Percentiles rank a stretch among this genome's conserved stretches.
These are phyloP conservation scores for Aphidius ervi DNA, from an alignment of 1,140 invertebrate genomes.

Conservation along the genomic window DNA sequence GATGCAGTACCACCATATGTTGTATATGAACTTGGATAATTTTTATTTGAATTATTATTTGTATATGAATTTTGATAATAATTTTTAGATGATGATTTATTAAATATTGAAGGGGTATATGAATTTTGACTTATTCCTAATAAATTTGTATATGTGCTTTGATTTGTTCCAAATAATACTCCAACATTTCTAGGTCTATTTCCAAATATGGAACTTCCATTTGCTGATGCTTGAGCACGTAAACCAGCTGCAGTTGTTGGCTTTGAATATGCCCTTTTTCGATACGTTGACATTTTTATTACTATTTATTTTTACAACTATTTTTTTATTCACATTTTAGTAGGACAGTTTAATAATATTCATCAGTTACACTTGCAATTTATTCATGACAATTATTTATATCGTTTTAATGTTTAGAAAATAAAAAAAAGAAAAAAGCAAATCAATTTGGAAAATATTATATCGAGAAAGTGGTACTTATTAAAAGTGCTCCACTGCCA, in stretches of 20 bases:
- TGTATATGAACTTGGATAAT: constrained; percentile 48
- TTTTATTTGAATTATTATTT: constrained; percentile 46
- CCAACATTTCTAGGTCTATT: constrained; percentile 51
- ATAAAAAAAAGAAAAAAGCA: neutral
- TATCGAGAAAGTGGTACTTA: too few species aligned
- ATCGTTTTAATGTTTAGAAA: neutral
- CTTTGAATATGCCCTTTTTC: constrained; percentile 46
- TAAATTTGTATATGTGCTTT: constrained; percentile 40
- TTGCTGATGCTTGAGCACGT: constrained; percentile 49
- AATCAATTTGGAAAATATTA: too few species aligned
- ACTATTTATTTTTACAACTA: neutral
- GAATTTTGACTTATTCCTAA: constrained; percentile 39
- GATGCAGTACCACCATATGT: constrained; percentile 63
- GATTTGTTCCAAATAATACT: constrained; percentile 43
- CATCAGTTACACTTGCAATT: neutral
- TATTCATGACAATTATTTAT: neutral
- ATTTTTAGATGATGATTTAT: constrained; percentile 32
- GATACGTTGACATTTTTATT: constrained; percentile 43
- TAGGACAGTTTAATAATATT: neutral
- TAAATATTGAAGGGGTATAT: constrained; percentile 35
- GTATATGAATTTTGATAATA: constrained; percentile 42
- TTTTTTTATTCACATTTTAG: neutral
- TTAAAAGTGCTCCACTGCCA: constrained; percentile 23
- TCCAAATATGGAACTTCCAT: constrained; percentile 50
- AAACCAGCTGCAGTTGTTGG: constrained; percentile 50